These are phyloP conservation scores for Mormyrops boulengeri DNA, from an alignment of 2,797 vertebrate species.

Conservation along the genomic window DNA sequence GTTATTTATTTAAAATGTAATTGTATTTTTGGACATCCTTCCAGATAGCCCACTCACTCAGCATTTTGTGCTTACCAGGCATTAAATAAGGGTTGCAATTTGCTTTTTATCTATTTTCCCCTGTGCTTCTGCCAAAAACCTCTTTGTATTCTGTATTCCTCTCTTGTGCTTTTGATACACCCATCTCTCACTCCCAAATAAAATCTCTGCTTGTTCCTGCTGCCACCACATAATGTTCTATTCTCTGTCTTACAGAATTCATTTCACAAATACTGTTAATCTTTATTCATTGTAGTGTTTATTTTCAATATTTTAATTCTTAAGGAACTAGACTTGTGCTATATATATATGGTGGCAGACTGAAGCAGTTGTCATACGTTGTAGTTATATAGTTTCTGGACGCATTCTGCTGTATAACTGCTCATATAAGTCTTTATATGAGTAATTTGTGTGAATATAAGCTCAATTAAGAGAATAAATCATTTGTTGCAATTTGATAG, in stretches of 20 bases:
- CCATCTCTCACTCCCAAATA: neutral
- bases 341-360: neutral
- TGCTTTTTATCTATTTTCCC: neutral
- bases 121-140: neutral
- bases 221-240: neutral
- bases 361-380: neutral
- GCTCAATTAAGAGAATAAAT: neutral
- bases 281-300: neutral
- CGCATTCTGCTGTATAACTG: neutral
- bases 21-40: neutral
- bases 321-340: neutral
- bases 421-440: neutral
- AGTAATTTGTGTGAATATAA: neutral
- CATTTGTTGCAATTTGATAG: neutral
- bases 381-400: neutral
- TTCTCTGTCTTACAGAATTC: neutral
- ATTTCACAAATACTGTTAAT: neutral
- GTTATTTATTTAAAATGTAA: neutral
- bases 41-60: neutral
- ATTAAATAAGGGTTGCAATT: neutral
- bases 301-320: neutral
- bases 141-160: neutral
- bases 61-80: neutral
- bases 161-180: neutral
- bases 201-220: neutral